Percentiles rank a stretch among this genome's conserved stretches.
Evolutionary conservation across 2,797 vertebrate genomes (phyloP).

Genomic region (Tokudaia muenninki): DNA sequence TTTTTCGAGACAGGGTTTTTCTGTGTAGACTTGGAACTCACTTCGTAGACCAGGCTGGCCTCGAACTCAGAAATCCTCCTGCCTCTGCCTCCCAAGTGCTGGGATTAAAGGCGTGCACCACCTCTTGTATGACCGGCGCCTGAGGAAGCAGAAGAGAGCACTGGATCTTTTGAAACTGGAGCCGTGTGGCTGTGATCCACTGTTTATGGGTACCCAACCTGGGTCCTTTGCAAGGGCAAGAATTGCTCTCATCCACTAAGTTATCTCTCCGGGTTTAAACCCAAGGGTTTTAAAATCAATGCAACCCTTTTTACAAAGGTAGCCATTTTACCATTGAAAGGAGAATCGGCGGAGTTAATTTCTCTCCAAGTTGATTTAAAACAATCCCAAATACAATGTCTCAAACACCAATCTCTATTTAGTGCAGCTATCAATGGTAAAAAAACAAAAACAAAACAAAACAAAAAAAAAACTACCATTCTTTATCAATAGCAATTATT

Average conservation of each 20-base stretch:
- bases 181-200: neutral
- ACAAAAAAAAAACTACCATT: neutral
- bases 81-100: too few species aligned
- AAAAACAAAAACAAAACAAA: too few species aligned
- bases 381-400: neutral
- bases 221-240: neutral
- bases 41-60: too few species aligned
- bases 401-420: constrained; percentile 41
- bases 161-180: neutral
- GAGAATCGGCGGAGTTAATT: constrained; percentile 2
- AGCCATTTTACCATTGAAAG: neutral
- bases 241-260: neutral
- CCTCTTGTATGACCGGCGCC: neutral
- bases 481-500: constrained; percentile 8
- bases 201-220: neutral
- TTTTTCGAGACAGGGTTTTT: too few species aligned
- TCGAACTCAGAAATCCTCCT: too few species aligned
- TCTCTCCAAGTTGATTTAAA: constrained; percentile 34
- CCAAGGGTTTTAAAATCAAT: neutral
- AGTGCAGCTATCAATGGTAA: neutral
- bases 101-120: too few species aligned
- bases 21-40: too few species aligned
- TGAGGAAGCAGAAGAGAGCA: neutral
- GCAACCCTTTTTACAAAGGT: neutral
- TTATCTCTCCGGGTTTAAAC: neutral